phyloP scores from a whole-genome alignment of 2,888 invertebrate genomes.

The Pterostichus madidus region DNA sequence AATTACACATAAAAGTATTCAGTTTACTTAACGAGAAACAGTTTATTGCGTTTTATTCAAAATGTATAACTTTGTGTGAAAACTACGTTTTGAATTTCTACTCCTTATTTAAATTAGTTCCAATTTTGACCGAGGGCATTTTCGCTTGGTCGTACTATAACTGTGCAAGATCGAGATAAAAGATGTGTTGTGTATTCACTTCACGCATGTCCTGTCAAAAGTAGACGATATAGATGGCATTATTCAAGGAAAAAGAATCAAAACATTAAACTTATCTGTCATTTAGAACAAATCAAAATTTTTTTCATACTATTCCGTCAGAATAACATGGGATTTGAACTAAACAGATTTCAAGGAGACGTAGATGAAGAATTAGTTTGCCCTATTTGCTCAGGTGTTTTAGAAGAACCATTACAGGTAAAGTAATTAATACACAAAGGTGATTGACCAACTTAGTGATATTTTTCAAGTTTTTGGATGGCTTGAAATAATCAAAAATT shows the following conservation, averaged over 20 bases:
- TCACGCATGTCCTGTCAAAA: conserved; percentile 11
- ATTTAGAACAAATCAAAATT: conserved; percentile 39
- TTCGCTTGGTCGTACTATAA: too few relatives aligned
- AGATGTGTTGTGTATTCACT: conserved; percentile 21
- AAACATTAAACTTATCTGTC: conserved; percentile 54
- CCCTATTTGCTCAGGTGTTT: conserved; percentile 96
- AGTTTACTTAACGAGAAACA: too few relatives aligned
- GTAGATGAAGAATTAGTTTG: conserved; percentile 98
- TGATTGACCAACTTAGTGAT: conserved; percentile 50
- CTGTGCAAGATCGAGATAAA: not conserved
- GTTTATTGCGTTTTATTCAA: too few relatives aligned
- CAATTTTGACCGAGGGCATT: too few relatives aligned
- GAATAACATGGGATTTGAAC: conserved; percentile 93
- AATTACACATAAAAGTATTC: too few relatives aligned
- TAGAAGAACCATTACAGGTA: conserved; percentile 97
- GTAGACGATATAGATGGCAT: conserved; percentile 36
- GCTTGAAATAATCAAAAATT: not conserved
- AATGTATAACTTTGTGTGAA: too few relatives aligned
- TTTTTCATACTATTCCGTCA: conserved; percentile 9
- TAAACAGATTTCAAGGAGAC: conserved; percentile 95
- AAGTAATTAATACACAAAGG: conserved; percentile 65
- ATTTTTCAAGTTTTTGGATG: conserved; percentile 13
- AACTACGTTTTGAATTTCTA: too few relatives aligned
- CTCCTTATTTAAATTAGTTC: too few relatives aligned
- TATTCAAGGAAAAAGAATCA: conserved; percentile 55